Percentiles rank a stretch among this genome's conserved stretches.
These are phyloP conservation scores for Ciconia stormi DNA, from an alignment of 2,113 vertebrate species.

Conservation along the genomic window DNA sequence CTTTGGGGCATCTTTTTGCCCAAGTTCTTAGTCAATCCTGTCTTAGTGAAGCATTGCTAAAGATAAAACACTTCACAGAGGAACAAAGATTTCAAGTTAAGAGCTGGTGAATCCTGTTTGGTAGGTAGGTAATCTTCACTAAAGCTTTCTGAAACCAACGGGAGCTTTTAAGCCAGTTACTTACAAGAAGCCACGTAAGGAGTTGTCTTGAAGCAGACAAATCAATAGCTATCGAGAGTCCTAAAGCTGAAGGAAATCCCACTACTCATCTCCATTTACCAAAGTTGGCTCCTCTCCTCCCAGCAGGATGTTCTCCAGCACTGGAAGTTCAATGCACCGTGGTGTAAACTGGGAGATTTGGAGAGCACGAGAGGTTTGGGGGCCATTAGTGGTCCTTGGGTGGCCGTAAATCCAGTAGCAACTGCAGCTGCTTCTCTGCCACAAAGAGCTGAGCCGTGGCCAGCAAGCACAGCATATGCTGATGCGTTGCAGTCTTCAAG, in stretches of 20 bases:
- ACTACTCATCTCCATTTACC: neutral
- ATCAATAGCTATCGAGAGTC: neutral
- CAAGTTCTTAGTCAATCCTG: neutral
- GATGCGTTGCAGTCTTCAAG: neutral
- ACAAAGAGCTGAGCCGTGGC: fast-evolving
- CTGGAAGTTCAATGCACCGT: fast-evolving
- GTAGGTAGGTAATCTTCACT: neutral
- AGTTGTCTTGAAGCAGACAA: neutral
- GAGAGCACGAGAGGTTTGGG: neutral
- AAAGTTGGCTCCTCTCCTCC: neutral
- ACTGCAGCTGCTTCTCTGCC: neutral
- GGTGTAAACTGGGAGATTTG: neutral
- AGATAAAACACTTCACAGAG: neutral
- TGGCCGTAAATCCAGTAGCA: neutral
- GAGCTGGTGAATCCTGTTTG: neutral
- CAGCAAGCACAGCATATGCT: neutral
- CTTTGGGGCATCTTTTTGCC: neutral
- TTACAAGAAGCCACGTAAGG: neutral
- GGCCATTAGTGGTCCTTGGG: neutral
- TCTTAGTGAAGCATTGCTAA: neutral
- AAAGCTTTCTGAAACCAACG: neutral
- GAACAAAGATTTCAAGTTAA: neutral
- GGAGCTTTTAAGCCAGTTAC: neutral
- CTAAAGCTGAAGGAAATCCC: neutral
- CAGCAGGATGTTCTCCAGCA: neutral